phyloP scores from a whole-genome alignment of 1,140 invertebrate genomes.

The Procambarus clarkii region DNA sequence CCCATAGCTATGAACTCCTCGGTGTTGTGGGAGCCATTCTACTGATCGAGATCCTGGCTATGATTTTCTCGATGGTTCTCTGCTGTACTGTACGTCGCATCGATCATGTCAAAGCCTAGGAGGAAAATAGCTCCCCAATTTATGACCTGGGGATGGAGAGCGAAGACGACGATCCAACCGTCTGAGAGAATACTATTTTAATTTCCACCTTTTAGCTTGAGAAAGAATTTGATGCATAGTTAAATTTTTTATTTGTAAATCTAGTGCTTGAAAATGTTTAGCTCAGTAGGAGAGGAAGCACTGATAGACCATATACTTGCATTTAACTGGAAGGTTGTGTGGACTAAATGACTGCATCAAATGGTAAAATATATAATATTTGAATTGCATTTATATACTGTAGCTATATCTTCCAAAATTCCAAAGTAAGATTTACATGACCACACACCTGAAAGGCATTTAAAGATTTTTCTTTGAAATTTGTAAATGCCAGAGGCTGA shows the following conservation, averaged over 20 bases:
- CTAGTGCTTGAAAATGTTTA: neutral
- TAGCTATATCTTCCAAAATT: neutral
- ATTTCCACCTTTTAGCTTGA: neutral
- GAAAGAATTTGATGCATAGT: constrained; percentile 11
- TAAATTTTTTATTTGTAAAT: neutral
- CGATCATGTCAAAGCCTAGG: constrained; percentile 83
- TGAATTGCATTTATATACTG: neutral
- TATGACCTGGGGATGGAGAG: constrained; percentile 66
- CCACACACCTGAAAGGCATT: constrained; percentile 6
- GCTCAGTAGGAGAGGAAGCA: neutral
- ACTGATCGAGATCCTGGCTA: constrained; percentile 83
- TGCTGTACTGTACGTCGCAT: constrained; percentile 85
- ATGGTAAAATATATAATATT: neutral
- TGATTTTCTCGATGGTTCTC: constrained; percentile 86
- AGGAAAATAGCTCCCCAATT: constrained; percentile 46
- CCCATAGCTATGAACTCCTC: constrained; percentile 81
- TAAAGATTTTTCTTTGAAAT: neutral
- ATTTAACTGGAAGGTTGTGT: neutral
- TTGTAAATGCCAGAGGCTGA: constrained; percentile 7
- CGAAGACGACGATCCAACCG: constrained; percentile 49
- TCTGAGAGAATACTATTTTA: neutral
- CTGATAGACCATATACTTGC: neutral
- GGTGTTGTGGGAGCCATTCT: constrained; percentile 80
- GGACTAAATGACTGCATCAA: neutral
- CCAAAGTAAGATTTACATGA: neutral